Percentiles rank a stretch among this genome's conserved stretches.
phyloP scores from a whole-genome alignment of 1,140 invertebrate species.

The Zaprionus camerounensis region DNA sequence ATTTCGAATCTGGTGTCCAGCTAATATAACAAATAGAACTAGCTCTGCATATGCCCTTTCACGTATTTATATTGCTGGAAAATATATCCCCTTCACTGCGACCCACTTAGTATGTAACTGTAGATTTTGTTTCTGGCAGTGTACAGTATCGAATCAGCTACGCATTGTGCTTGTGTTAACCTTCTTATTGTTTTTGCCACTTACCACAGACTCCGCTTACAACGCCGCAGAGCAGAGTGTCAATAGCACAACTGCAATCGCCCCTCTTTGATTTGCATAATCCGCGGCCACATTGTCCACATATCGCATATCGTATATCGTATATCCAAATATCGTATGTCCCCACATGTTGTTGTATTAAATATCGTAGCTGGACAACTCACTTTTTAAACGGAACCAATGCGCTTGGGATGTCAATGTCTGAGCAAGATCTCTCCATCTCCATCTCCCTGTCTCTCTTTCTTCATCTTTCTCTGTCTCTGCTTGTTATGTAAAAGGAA shows the following conservation, averaged over 20 bases:
- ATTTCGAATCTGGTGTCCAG: no score
- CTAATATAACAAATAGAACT: no score
- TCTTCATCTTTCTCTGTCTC: background rate
- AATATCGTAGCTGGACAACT: background rate
- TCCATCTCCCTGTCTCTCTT: background rate
- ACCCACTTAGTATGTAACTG: conserved; percentile 19
- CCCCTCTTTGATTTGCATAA: conserved; percentile 50
- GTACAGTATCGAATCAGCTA: conserved; percentile 46
- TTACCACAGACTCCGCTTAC: conserved; percentile 59
- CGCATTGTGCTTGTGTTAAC: conserved; percentile 59
- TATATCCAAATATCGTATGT: conserved; percentile 21
- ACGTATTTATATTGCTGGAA: no score
- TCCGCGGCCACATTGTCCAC: conserved; percentile 23
- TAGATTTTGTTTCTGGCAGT: conserved; percentile 30
- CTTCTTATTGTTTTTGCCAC: conserved; percentile 71
- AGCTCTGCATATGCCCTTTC: no score
- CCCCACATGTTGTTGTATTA: conserved; percentile 3
- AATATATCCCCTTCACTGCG: background rate
- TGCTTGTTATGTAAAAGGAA: conserved; percentile 29
- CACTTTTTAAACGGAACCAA: conserved; percentile 31
- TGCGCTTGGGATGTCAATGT: conserved; percentile 42
- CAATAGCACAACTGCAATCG: conserved; percentile 45
- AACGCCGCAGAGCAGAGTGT: conserved; percentile 16
- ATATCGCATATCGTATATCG: conserved; percentile 25
- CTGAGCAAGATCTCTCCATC: background rate